A percentile compares a stretch with the other conserved stretches of the same genome.
Conservation (phyloP, 1,140 invertebrate species). For the Drosophila lacertosa region DNA sequence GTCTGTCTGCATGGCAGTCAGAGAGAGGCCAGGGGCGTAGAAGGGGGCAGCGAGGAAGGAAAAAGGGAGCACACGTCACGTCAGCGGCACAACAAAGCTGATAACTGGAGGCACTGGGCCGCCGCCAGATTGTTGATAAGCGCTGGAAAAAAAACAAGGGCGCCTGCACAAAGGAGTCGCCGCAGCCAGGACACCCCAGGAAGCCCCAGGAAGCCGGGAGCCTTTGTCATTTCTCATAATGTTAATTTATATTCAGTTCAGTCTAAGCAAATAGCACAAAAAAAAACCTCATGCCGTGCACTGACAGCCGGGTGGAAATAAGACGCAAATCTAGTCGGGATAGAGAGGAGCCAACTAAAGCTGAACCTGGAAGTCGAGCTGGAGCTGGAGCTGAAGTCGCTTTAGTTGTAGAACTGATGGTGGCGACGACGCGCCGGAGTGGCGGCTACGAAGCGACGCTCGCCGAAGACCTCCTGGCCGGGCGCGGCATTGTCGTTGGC, state of each 20-base stretch:
- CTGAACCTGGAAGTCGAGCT: neutral
- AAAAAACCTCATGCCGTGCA: conserved; percentile 50
- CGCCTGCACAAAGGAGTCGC: neutral
- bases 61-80: conserved; percentile 67
- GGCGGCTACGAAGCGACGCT: conserved; percentile 68
- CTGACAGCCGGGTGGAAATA: conserved; percentile 43
- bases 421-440: conserved; percentile 68
- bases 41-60: neutral
- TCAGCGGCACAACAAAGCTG: conserved; percentile 75
- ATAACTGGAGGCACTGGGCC: conserved; percentile 75
- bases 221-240: conserved; percentile 80
- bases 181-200: conserved; percentile 6
- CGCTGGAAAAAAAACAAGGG: conserved; percentile 11
- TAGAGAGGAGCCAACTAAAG: conserved; percentile 2
- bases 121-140: conserved; percentile 49
- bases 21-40: conserved; percentile 48
- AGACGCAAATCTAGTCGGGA: conserved; percentile 17
- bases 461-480: conserved; percentile 34
- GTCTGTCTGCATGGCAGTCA: conserved; percentile 37
- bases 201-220: conserved; percentile 42
- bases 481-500: conserved; percentile 56
- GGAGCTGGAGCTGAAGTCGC: neutral
- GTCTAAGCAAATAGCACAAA: conserved; percentile 64
- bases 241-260: conserved; percentile 83
- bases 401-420: conserved; percentile 47